Base-by-base conservation (phyloP, 1,140 invertebrate genomes). In the Drosophila ambigua region DNA sequence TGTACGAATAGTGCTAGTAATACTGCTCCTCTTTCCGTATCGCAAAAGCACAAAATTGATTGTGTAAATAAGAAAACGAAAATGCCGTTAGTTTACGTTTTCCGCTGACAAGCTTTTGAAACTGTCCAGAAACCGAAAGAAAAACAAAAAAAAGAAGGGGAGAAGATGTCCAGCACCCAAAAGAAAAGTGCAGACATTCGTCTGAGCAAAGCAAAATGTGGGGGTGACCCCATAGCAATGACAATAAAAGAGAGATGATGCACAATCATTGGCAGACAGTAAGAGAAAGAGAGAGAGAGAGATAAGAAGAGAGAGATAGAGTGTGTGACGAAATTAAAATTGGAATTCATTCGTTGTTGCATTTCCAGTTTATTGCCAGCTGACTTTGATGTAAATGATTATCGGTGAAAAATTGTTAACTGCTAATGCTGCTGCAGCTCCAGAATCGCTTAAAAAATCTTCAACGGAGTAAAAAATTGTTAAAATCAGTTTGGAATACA, bases 41-140 rank as follows among this genome's bases (percentile, higher is more conserved):
- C 74, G 79, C 75, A 82, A 76, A 84, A 83, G 80, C 80, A 53
- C 75, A 53, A 88, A 87, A 87, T 87, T 87, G 82, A 87, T 88
- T 87, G 82, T 88, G 82, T 87, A 87, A 87, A 87, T 87, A 87
- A 87, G 82, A 83, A 76, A 82, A 76, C 78, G 83, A 88, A 88
- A 88, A 88, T 82, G 82, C 82, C 82, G 82, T 87, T 87, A 87
- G 82, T 88, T 88, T 87, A 88, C 82, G 83, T 82, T 87, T 85
- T 87, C 82, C 81, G 81, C 82, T 85, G 82, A 85, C 82, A 85
- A 87, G 83, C 82, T 64, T 72, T 78, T 73, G 59, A 61, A 77
- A 72, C 62, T 60, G 64, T 44, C 63, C 72, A 68, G 51, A 59
- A 69, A 49, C 28, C 41, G 51, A 24, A 41, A 31, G 41, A 54